Evolutionary conservation across 2,888 invertebrate genomes (phyloP).

Genomic region (Empis livida): DNA sequence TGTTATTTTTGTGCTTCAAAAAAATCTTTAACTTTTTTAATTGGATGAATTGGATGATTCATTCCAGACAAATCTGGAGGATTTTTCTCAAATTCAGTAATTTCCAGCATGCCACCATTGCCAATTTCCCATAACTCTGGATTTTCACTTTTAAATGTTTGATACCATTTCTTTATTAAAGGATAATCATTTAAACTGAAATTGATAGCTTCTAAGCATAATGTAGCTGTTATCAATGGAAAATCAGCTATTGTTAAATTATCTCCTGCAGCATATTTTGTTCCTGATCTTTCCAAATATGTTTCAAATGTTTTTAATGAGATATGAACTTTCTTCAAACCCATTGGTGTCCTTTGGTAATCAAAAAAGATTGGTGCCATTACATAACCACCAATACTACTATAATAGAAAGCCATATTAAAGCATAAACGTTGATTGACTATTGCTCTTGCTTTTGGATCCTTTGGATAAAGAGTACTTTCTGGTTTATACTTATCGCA

Average conservation of each 20-base stretch:
- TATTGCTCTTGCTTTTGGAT: slow-evolving; percentile 53
- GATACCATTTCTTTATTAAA: slow-evolving; percentile 52
- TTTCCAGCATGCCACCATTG: slow-evolving; percentile 53
- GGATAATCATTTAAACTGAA: slow-evolving; percentile 51
- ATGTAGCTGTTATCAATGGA: slow-evolving; percentile 53
- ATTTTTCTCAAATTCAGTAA: slow-evolving; percentile 52
- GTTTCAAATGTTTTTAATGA: slow-evolving; percentile 53
- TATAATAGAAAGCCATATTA: slow-evolving; percentile 62
- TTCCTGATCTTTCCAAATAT: slow-evolving; percentile 46
- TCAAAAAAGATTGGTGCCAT: slow-evolving; percentile 68
- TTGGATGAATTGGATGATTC: slow-evolving; percentile 36
- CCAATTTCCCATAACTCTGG: slow-evolving; percentile 59
- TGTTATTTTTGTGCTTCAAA: too few relatives aligned
- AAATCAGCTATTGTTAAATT: slow-evolving; percentile 64
- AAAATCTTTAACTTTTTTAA: neutral
- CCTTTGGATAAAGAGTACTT: slow-evolving; percentile 55
- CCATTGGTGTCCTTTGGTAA: slow-evolving; percentile 52
- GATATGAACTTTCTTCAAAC: slow-evolving; percentile 54
- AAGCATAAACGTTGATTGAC: slow-evolving; percentile 71
- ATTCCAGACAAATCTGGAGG: slow-evolving; percentile 59
- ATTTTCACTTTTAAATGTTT: slow-evolving; percentile 51
- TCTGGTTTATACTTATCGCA: slow-evolving; percentile 60
- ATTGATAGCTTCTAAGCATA: slow-evolving; percentile 57
- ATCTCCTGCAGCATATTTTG: slow-evolving; percentile 53
- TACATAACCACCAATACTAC: slow-evolving; percentile 40